phyloP scores from a whole-genome alignment of 2,888 invertebrate species.

The Volucella zonaria region DNA sequence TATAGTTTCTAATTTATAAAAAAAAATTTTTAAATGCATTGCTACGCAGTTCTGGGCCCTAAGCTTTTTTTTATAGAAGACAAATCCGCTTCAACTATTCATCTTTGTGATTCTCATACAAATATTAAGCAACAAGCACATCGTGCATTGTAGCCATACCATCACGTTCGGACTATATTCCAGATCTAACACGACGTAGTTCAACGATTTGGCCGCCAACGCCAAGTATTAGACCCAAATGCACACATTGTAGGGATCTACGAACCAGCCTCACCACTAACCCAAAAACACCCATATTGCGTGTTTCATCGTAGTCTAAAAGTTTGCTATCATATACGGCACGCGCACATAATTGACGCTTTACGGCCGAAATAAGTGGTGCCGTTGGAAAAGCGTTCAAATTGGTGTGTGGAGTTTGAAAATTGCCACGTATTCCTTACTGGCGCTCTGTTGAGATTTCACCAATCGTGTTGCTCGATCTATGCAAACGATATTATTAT shows the following conservation, averaged over 20 bases:
- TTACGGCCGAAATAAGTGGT: conserved; percentile 99
- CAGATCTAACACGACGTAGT: conserved; percentile 95
- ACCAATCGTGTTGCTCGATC: conserved; percentile 97
- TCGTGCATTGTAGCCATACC: conserved; percentile 99
- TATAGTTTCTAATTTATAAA: conserved; percentile 37
- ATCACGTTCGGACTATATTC: conserved; percentile 91
- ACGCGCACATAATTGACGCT: conserved; percentile 96
- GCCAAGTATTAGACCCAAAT: conserved; percentile 96
- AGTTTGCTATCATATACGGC: conserved; percentile 97
- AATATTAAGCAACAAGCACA: conserved; percentile 97
- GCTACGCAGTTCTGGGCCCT: conserved; percentile 56
- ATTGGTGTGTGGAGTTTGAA: conserved; percentile 96
- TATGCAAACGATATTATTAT: conserved; percentile 98
- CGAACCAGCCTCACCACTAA: conserved; percentile 99
- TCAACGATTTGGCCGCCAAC: conserved; percentile 99
- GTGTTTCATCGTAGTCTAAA: conserved; percentile 92
- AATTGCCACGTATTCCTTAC: conserved; percentile 99
- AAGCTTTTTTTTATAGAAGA: conserved; percentile 25
- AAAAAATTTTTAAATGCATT: conserved; percentile 68
- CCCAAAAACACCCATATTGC: conserved; percentile 95
- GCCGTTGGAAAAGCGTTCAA: conserved; percentile 98
- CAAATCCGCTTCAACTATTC: conserved; percentile 71
- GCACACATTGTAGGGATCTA: conserved; percentile 99
- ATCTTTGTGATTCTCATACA: conserved; percentile 96
- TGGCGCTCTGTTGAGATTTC: conserved; percentile 99